phyloP scores from a whole-genome alignment of 2,888 invertebrate species.

The Cantharis rufa region DNA sequence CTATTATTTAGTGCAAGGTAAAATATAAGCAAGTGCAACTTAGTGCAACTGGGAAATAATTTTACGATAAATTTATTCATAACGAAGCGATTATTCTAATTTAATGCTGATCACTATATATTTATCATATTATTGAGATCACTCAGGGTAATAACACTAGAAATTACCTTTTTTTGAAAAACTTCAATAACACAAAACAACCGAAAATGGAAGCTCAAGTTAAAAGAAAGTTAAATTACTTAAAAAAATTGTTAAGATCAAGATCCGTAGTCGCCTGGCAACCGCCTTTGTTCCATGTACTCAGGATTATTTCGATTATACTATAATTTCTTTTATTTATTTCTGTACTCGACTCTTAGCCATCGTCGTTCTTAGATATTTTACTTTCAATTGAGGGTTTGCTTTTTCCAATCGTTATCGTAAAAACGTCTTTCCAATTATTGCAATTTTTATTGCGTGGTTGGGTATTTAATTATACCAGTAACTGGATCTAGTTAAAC shows the following conservation, averaged over 20 bases:
- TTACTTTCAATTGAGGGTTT: neutral
- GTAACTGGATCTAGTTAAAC: no score
- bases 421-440: neutral
- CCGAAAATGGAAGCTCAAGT: neutral
- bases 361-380: neutral
- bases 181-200: neutral
- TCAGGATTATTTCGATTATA: neutral
- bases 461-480: no score
- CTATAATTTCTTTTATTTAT: neutral
- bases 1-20: neutral
- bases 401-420: neutral
- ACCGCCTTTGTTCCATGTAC: neutral
- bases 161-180: neutral
- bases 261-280: neutral
- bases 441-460: neutral
- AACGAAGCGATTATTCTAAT: neutral
- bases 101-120: neutral
- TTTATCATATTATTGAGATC: neutral
- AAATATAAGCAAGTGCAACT: neutral
- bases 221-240: neutral
- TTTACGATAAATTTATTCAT: neutral
- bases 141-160: neutral
- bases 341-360: neutral
- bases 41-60: neutral
- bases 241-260: neutral